Conservation (phyloP, 2,888 invertebrate genomes). For the Entomobrya multifasciata region DNA sequence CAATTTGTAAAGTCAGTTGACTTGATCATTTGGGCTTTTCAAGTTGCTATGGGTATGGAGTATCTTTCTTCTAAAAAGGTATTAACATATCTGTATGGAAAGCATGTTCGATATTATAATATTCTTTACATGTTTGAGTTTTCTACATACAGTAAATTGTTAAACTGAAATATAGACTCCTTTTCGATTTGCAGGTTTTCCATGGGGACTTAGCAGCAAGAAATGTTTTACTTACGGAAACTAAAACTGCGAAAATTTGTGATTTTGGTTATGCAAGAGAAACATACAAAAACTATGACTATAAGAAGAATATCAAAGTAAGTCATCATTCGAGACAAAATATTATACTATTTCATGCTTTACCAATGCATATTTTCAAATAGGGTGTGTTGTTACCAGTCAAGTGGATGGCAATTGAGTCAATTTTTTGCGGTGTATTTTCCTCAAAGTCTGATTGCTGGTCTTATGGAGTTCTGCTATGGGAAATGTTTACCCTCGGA, state of each 20-base stretch:
- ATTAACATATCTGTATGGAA: background rate
- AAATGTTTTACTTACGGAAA: slow-evolving; percentile 62
- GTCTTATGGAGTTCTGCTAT: slow-evolving; percentile 81
- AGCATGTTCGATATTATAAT: too few relatives aligned
- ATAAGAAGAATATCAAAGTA: slow-evolving; percentile 53
- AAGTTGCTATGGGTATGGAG: slow-evolving; percentile 73
- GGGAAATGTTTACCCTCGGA: slow-evolving; percentile 80
- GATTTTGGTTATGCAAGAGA: slow-evolving; percentile 70
- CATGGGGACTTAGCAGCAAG: slow-evolving; percentile 73
- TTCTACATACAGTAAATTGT: too few relatives aligned
- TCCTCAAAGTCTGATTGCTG: slow-evolving; percentile 81
- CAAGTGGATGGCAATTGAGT: slow-evolving; percentile 80
- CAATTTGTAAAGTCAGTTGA: background rate
- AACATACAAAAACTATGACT: background rate
- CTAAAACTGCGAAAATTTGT: slow-evolving; percentile 68
- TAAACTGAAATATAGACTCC: too few relatives aligned
- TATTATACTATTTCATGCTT: too few relatives aligned
- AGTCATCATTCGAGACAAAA: slow-evolving; percentile 77
- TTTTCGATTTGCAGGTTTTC: slow-evolving; percentile 65
- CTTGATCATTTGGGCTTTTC: slow-evolving; percentile 36
- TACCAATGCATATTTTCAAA: too few relatives aligned
- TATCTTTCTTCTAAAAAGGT: slow-evolving; percentile 49
- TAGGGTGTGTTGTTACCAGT: too few relatives aligned
- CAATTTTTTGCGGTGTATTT: slow-evolving; percentile 77
- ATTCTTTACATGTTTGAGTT: too few relatives aligned